phyloP scores from a whole-genome alignment of 2,888 invertebrate genomes.

The Leptothorax acervorum region DNA sequence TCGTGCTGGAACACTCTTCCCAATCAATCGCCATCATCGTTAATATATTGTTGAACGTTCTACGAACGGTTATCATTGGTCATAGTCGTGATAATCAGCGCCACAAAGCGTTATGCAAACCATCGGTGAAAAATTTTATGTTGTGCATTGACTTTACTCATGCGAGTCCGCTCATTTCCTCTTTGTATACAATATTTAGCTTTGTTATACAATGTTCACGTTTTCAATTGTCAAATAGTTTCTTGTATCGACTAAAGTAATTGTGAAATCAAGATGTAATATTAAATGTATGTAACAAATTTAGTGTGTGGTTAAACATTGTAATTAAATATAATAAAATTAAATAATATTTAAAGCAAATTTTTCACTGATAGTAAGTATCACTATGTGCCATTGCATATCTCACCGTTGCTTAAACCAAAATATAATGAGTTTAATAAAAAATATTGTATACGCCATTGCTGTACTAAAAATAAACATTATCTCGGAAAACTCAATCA shows the following conservation, averaged over 20 bases:
- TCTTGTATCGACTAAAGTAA: background rate
- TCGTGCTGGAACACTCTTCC: background rate
- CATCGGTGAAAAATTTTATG: background rate
- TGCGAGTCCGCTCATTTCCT: background rate
- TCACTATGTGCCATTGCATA: background rate
- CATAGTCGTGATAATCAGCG: background rate
- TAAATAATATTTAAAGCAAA: background rate
- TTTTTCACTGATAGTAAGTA: background rate
- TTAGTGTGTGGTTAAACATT: background rate
- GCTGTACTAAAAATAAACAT: constrained; percentile 30
- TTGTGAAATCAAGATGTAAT: background rate
- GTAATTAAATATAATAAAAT: no score
- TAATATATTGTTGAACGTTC: constrained; percentile 11
- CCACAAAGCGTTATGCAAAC: background rate
- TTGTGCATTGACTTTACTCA: background rate
- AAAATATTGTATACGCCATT: constrained; percentile 24
- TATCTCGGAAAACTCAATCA: background rate
- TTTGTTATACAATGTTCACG: background rate
- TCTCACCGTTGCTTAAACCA: constrained; percentile 56
- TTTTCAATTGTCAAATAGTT: background rate
- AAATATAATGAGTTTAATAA: constrained; percentile 42
- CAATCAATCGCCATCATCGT: constrained; percentile 25
- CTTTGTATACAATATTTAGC: background rate
- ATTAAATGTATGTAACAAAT: no score
- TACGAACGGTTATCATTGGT: background rate